These are phyloP conservation scores for Papilio polytes DNA, from an alignment of 1,140 invertebrate species.

Conservation along the genomic window DNA sequence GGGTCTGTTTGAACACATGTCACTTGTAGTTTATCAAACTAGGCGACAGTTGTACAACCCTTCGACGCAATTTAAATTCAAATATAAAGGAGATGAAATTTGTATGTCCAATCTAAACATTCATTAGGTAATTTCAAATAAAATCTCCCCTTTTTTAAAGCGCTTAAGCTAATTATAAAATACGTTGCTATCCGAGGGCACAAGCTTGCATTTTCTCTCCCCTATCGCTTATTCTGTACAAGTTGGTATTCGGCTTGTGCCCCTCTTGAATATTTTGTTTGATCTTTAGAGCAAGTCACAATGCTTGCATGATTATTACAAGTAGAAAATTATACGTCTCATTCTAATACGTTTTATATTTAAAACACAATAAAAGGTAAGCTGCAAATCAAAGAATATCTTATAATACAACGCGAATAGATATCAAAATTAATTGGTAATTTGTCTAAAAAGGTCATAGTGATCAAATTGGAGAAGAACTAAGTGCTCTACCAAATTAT, in stretches of 20 bases:
- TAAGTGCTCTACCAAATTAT: background rate
- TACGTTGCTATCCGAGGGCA: conserved; percentile 59
- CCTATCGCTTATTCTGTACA: conserved; percentile 52
- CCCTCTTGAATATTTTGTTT: conserved; percentile 74
- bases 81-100: conserved; percentile 70
- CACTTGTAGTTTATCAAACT: conserved; percentile 61
- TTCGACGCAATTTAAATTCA: conserved; percentile 73
- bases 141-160: conserved; percentile 67
- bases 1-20: conserved; percentile 75
- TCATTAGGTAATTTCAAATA: conserved; percentile 78
- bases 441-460: no score
- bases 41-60: conserved; percentile 54
- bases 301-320: conserved; percentile 37
- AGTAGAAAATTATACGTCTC: background rate
- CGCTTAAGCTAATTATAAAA: conserved; percentile 79
- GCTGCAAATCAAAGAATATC: background rate
- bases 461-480: background rate
- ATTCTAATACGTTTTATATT: background rate
- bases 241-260: conserved; percentile 58
- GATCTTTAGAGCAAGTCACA: conserved; percentile 63
- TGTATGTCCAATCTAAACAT: conserved; percentile 79
- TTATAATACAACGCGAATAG: no score
- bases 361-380: background rate
- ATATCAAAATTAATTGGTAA: no score
- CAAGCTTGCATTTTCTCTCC: conserved; percentile 53